Conservation (phyloP, 2,888 invertebrate species). For the Coelopa pilipes region DNA sequence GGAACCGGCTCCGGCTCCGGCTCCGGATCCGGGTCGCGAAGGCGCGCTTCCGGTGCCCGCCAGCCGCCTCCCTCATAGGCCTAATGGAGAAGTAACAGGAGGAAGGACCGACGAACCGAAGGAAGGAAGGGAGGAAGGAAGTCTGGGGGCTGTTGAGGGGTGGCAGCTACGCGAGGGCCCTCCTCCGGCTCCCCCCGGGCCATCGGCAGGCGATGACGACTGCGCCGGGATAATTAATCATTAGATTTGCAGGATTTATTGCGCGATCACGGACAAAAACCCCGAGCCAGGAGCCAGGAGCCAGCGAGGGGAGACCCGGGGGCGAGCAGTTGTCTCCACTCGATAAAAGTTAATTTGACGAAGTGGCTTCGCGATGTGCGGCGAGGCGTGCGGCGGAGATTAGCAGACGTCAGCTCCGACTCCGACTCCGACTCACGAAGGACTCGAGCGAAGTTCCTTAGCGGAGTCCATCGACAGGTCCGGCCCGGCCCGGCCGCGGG, state of each 20-base stretch:
- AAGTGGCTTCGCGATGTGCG: conserved; percentile 12
- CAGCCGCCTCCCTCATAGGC: too few species aligned
- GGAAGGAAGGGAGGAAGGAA: neutral
- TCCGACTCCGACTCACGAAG: too few species aligned
- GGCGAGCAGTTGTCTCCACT: too few species aligned
- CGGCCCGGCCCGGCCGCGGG: too few species aligned
- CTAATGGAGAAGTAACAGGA: too few species aligned
- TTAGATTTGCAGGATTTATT: conserved; percentile 63
- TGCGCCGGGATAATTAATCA: conserved; percentile 58
- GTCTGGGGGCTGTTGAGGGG: neutral
- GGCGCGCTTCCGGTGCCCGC: neutral
- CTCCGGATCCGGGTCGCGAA: neutral
- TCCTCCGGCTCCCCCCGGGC: conserved; percentile 6
- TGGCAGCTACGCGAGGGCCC: neutral
- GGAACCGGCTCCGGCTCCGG: neutral
- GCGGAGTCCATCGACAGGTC: too few species aligned
- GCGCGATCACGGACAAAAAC: conserved; percentile 36
- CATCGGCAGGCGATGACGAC: conserved; percentile 32
- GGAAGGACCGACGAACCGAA: neutral
- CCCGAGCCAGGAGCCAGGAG: neutral
- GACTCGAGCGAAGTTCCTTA: too few species aligned
- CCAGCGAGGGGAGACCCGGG: too few species aligned
- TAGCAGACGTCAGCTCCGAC: neutral
- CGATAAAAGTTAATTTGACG: conserved; percentile 12
- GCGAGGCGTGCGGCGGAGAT: neutral